Percentiles rank a stretch among this genome's conserved stretches.
Evolutionary conservation across 2,797 vertebrate genomes (phyloP).

Genomic region (Labroides dimidiatus): DNA sequence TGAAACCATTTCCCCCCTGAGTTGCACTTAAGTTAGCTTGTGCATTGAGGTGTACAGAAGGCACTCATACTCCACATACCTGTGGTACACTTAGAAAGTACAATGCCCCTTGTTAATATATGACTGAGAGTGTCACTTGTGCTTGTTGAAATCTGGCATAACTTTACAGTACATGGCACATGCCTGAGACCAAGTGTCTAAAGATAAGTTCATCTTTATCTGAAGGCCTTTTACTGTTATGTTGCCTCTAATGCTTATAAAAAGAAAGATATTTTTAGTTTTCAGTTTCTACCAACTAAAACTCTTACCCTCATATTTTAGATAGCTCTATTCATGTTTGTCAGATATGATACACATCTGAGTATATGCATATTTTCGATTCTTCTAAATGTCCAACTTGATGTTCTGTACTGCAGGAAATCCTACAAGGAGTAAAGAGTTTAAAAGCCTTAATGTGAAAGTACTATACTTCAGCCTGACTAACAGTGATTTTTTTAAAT

Average conservation of each 20-base stretch:
- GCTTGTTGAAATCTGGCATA: not conserved
- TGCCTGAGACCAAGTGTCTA: no score
- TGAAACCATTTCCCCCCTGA: slow-evolving; percentile 6
- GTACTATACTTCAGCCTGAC: not conserved
- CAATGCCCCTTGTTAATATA: slow-evolving; percentile 40
- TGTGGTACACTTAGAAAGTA: slow-evolving; percentile 4
- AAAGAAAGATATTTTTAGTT: not conserved
- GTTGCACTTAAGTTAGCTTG: slow-evolving; percentile 14
- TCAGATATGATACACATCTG: not conserved
- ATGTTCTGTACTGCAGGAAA: not conserved
- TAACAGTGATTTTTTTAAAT: no score
- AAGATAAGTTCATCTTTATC: no score
- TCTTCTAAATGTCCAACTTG: not conserved
- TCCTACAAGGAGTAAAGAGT: not conserved
- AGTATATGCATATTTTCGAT: not conserved
- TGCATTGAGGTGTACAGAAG: slow-evolving; percentile 26
- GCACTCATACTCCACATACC: slow-evolving; percentile 14
- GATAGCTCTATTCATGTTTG: not conserved
- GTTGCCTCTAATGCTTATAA: not conserved
- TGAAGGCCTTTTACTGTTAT: not conserved
- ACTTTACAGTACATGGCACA: not conserved
- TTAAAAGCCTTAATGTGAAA: not conserved
- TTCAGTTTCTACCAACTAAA: not conserved
- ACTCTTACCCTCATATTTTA: not conserved
- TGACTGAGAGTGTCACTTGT: slow-evolving; percentile 34